These are phyloP conservation scores for Drosophila asahinai DNA, from an alignment of 1,140 invertebrate species.

Conservation along the genomic window DNA sequence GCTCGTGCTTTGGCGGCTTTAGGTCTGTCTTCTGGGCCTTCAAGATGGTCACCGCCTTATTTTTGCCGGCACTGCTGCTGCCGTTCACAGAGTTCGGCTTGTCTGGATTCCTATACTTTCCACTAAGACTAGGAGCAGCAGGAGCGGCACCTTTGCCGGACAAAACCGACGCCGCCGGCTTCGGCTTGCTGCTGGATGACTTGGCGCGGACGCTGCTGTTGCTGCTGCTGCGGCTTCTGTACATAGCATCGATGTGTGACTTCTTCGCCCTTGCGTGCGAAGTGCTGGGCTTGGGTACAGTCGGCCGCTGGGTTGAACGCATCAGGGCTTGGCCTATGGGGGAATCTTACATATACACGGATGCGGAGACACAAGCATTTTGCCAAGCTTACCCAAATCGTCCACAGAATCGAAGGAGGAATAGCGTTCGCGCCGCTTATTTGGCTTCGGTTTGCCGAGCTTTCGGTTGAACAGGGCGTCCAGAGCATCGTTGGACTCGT, in stretches of 20 bases:
- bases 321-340: conserved; percentile 54
- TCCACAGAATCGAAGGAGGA: conserved; percentile 63
- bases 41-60: conserved; percentile 61
- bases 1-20: conserved; percentile 46
- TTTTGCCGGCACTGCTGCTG: conserved; percentile 29
- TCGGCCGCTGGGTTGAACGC: conserved; percentile 33
- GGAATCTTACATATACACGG: background rate
- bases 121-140: background rate
- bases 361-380: no score
- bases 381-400: conserved; percentile 49
- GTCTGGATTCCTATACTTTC: background rate
- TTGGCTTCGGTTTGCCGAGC: conserved; percentile 10
- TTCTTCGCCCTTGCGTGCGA: conserved; percentile 26
- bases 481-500: conserved; percentile 59
- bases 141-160: conserved; percentile 2
- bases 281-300: conserved; percentile 28
- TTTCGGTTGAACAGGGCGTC: conserved; percentile 51
- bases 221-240: conserved; percentile 21
- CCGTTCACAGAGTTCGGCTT: conserved; percentile 33
- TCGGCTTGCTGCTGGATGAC: conserved; percentile 9
- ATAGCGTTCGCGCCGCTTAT: conserved; percentile 43
- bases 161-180: background rate
- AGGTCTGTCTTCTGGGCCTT: conserved; percentile 52
- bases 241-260: background rate
- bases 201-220: conserved; percentile 1